A percentile compares a stretch with the other conserved stretches of the same genome.
Conservation (phyloP, 2,113 vertebrate species). For the Gila orcuttii region DNA sequence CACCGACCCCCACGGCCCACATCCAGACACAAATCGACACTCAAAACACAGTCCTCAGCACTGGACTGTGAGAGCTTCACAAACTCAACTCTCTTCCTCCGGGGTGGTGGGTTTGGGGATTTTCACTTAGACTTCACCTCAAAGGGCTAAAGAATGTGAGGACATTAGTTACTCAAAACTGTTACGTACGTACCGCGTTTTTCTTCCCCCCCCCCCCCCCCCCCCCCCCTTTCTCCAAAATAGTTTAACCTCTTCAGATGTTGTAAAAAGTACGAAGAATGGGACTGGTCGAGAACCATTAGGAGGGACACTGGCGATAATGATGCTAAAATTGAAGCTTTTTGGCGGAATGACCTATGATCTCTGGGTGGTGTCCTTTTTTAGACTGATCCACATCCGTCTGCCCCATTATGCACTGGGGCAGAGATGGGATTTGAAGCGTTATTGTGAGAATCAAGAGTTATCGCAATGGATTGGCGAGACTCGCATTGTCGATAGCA, state of each 20-base stretch:
- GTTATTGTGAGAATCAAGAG: conserved; percentile 32
- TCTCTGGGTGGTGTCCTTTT: conserved; percentile 47
- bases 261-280: conserved; percentile 40
- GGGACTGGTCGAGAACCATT: conserved; percentile 42
- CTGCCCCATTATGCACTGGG: conserved; percentile 37
- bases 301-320: conserved; percentile 56
- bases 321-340: conserved; percentile 79
- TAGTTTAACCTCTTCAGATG: conserved; percentile 68
- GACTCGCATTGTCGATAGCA: background rate
- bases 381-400: conserved; percentile 25
- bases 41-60: conserved; percentile 75
- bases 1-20: conserved; percentile 16
- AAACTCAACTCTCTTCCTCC: background rate
- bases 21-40: conserved; percentile 49
- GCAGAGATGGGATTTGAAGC: background rate
- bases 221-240: conserved; percentile 59
- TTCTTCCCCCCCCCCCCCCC: background rate
- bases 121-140: conserved; percentile 66
- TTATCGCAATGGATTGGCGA: conserved; percentile 41
- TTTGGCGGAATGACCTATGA: conserved; percentile 76
- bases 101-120: conserved; percentile 54
- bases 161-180: conserved; percentile 67
- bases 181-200: conserved; percentile 15
- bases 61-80: conserved; percentile 82
- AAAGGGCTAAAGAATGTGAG: conserved; percentile 80